Conservation (phyloP, 2,113 vertebrate genomes). For the Megaceryle maxima region DNA sequence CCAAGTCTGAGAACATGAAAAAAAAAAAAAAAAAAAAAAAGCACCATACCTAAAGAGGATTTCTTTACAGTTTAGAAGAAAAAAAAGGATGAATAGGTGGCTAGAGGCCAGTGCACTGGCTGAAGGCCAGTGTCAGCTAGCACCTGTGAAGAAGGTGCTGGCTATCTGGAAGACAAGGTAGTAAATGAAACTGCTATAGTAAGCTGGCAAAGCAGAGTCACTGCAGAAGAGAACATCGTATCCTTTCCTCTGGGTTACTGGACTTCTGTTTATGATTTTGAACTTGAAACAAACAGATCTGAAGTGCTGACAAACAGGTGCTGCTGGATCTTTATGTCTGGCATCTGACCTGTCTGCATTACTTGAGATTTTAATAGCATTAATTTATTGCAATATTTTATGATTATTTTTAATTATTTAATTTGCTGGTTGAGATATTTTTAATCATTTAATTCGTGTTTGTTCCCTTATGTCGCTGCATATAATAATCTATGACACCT, state of each 20-base stretch:
- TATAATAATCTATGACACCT: neutral
- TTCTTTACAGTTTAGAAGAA: neutral
- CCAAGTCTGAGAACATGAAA: neutral
- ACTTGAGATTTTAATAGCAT: neutral
- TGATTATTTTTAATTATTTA: conserved; percentile 15
- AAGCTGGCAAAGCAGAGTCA: neutral
- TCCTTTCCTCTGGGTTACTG: neutral
- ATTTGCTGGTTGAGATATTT: neutral
- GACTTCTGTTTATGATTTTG: neutral
- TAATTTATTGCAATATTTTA: conserved; percentile 23
- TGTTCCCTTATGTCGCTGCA: neutral
- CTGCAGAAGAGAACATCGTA: neutral
- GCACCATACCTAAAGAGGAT: neutral
- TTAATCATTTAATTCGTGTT: conserved; percentile 55
- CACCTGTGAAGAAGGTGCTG: neutral
- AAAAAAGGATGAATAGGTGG: neutral
- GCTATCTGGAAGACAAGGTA: neutral
- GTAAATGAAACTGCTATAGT: neutral
- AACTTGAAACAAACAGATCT: neutral
- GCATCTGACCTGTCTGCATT: neutral
- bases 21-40: neutral
- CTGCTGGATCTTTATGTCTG: neutral
- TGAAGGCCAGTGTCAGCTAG: neutral
- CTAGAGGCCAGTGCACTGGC: neutral
- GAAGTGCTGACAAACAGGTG: neutral